Percentiles rank a stretch among this genome's conserved stretches.
phyloP scores from a whole-genome alignment of 2,888 invertebrate genomes.

The Limnephilus lunatus region DNA sequence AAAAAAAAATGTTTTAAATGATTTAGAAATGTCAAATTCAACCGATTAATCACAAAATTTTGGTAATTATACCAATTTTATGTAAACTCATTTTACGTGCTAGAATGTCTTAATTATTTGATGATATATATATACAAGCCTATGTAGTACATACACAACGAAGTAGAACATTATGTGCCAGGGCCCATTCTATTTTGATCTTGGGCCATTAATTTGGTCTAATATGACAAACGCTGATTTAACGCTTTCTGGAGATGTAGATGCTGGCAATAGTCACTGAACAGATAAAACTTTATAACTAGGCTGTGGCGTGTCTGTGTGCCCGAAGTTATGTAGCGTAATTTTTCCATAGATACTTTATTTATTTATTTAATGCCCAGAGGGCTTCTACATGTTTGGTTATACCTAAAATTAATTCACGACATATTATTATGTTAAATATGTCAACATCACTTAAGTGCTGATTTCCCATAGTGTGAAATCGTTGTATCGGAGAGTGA shows the following conservation, averaged over 20 bases:
- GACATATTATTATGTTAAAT: too few species aligned
- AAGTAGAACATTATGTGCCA: not conserved
- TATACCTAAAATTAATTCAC: too few species aligned
- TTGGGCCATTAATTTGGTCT: not conserved
- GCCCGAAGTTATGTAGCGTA: not conserved
- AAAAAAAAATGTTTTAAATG: too few species aligned
- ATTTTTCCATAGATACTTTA: too few species aligned
- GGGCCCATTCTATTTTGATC: not conserved
- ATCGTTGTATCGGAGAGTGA: too few species aligned
- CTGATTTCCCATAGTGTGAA: too few species aligned
- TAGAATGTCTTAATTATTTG: not conserved
- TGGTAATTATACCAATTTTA: too few species aligned
- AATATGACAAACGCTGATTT: conserved; percentile 2
- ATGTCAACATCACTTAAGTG: too few species aligned
- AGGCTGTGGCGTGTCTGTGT: not conserved
- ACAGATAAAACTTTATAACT: not conserved
- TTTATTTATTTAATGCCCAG: too few species aligned
- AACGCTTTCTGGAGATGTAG: not conserved
- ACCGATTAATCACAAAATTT: too few species aligned
- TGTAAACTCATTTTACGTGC: not conserved
- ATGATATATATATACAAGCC: not conserved
- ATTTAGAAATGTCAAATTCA: too few species aligned
- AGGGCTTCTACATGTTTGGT: too few species aligned
- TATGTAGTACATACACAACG: not conserved
- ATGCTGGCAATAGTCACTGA: not conserved